Evolutionary conservation across 1,140 invertebrate genomes (phyloP).

Genomic region (Metopolophium dirhodum): DNA sequence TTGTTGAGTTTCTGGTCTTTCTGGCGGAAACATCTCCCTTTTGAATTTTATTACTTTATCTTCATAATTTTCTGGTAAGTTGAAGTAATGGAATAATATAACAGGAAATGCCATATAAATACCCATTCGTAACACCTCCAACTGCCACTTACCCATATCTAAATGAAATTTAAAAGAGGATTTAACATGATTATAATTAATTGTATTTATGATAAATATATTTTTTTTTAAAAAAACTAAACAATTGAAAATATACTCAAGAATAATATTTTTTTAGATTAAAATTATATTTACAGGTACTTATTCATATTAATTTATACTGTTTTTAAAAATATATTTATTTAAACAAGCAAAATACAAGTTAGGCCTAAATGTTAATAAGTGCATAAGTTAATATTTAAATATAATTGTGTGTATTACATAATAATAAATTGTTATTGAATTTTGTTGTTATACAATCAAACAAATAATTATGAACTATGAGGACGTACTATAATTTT

Average conservation of each 20-base stretch:
- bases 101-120: slow-evolving; percentile 88
- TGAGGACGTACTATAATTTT: too few species aligned
- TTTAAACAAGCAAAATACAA: too few species aligned
- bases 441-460: too few species aligned
- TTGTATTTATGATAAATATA: background rate
- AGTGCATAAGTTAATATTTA: too few species aligned
- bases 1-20: slow-evolving; percentile 38
- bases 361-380: too few species aligned
- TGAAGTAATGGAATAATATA: slow-evolving; percentile 81
- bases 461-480: too few species aligned
- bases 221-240: background rate
- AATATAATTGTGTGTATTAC: background rate
- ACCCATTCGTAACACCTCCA: slow-evolving; percentile 82
- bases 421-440: too few species aligned
- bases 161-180: background rate
- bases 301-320: too few species aligned
- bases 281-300: too few species aligned
- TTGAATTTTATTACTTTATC: slow-evolving; percentile 77
- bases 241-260: background rate
- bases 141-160: slow-evolving; percentile 77
- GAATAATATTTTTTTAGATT: background rate
- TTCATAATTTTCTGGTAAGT: slow-evolving; percentile 83
- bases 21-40: slow-evolving; percentile 63
- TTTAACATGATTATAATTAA: background rate
- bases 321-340: too few species aligned